phyloP scores from a whole-genome alignment of 2,888 invertebrate species.

The Aporophyla nigra region DNA sequence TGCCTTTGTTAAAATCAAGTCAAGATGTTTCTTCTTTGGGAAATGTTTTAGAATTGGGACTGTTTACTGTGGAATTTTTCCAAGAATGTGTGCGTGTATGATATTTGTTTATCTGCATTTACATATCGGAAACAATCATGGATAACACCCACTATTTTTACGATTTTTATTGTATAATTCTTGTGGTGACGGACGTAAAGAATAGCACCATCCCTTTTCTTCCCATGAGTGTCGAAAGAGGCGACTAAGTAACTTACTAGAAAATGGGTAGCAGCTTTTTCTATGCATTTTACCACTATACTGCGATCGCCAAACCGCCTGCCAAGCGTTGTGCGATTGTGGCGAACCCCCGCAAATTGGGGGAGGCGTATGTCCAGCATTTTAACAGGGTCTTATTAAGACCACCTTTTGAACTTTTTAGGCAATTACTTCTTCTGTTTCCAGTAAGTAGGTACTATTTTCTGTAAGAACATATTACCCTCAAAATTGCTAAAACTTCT shows the following conservation, averaged over 20 bases:
- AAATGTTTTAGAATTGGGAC: neutral
- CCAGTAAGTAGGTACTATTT: neutral
- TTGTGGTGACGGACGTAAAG: too few relatives aligned
- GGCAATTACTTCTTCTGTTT: neutral
- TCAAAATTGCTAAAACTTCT: neutral
- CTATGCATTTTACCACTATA: too few relatives aligned
- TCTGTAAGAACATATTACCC: neutral
- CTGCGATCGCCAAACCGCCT: too few relatives aligned
- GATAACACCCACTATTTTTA: neutral
- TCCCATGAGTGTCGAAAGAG: too few relatives aligned
- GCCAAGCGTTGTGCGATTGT: too few relatives aligned
- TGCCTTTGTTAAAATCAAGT: neutral
- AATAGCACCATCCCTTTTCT: too few relatives aligned
- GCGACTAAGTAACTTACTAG: too few relatives aligned
- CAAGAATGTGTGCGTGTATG: neutral
- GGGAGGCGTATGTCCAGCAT: too few relatives aligned
- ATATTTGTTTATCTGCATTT: neutral
- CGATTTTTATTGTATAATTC: too few relatives aligned
- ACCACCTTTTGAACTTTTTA: neutral
- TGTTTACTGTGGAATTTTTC: slow-evolving; percentile 7
- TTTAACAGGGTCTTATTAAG: neutral
- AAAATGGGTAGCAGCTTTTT: too few relatives aligned
- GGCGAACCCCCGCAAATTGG: too few relatives aligned
- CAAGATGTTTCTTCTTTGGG: neutral
- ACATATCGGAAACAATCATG: neutral